Evolutionary conservation across 2,888 invertebrate species (phyloP).

Genomic region (Chorisops tibialis): DNA sequence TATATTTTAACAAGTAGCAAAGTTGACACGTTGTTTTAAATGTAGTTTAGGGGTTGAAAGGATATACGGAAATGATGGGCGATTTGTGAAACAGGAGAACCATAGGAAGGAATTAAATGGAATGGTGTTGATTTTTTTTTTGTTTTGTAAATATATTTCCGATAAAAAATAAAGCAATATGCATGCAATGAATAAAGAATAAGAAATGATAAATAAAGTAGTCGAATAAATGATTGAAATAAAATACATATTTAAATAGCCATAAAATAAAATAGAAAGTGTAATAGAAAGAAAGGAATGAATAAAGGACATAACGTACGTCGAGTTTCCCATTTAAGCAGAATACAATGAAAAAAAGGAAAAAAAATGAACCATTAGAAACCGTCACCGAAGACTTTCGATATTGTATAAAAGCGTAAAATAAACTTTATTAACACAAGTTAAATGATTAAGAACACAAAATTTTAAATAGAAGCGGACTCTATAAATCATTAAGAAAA

Average conservation of each 20-base stretch:
- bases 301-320: slow-evolving; percentile 29
- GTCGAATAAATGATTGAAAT: slow-evolving; percentile 11
- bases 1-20: slow-evolving; percentile 34
- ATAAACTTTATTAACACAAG: neutral
- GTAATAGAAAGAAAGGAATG: slow-evolving; percentile 23
- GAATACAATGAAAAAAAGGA: slow-evolving; percentile 28
- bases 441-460: too few species aligned
- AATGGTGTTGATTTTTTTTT: too few species aligned
- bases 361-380: slow-evolving; percentile 32
- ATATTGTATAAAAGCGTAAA: neutral
- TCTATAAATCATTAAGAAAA: too few species aligned
- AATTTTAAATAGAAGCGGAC: too few species aligned
- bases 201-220: slow-evolving; percentile 13
- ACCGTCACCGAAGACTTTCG: slow-evolving; percentile 31
- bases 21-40: neutral
- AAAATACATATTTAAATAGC: too few species aligned
- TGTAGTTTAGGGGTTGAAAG: neutral
- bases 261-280: slow-evolving; percentile 13
- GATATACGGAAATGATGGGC: neutral
- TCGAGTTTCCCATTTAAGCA: slow-evolving; percentile 31
- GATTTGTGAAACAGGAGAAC: too few species aligned
- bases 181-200: neutral
- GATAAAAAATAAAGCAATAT: neutral
- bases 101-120: neutral
- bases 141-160: neutral